These are phyloP conservation scores for Drosophila pegasa DNA, from an alignment of 2,888 invertebrate species.

Conservation along the genomic window DNA sequence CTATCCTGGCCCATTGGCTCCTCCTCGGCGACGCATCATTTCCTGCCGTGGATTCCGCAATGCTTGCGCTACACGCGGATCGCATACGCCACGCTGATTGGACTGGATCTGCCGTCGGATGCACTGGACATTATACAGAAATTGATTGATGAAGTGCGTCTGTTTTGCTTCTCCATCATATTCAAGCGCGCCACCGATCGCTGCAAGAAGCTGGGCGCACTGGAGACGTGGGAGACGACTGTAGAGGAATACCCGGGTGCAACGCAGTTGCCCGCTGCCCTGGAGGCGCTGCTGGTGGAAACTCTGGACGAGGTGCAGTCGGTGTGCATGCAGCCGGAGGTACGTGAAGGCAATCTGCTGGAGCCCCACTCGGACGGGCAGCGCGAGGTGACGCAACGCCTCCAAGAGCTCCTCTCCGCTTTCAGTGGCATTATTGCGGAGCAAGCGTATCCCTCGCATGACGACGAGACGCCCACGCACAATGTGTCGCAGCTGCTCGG, in stretches of 20 bases:
- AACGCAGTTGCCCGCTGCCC: constrained; percentile 90
- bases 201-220: constrained; percentile 89
- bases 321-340: constrained; percentile 89
- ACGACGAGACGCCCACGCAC: constrained; percentile 86
- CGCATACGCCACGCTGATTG: constrained; percentile 92
- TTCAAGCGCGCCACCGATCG: constrained; percentile 94
- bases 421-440: constrained; percentile 90
- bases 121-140: constrained; percentile 93
- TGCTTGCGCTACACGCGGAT: constrained; percentile 92
- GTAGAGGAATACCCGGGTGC: constrained; percentile 94
- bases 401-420: constrained; percentile 87
- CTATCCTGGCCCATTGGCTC: constrained; percentile 85
- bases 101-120: constrained; percentile 94
- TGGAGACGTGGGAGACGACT: constrained; percentile 95
- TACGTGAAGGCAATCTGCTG: constrained; percentile 86
- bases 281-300: constrained; percentile 90
- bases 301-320: constrained; percentile 89
- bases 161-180: constrained; percentile 93
- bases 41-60: constrained; percentile 90
- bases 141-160: constrained; percentile 93
- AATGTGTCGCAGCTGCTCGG: constrained; percentile 88
- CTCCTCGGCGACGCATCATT: constrained; percentile 86
- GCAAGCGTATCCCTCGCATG: constrained; percentile 89
- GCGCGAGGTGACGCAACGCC: constrained; percentile 84
- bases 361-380: constrained; percentile 84